Percentiles rank a stretch among this genome's conserved stretches.
phyloP scores from a whole-genome alignment of 2,888 invertebrate genomes.

The Ormyrus thymus region DNA sequence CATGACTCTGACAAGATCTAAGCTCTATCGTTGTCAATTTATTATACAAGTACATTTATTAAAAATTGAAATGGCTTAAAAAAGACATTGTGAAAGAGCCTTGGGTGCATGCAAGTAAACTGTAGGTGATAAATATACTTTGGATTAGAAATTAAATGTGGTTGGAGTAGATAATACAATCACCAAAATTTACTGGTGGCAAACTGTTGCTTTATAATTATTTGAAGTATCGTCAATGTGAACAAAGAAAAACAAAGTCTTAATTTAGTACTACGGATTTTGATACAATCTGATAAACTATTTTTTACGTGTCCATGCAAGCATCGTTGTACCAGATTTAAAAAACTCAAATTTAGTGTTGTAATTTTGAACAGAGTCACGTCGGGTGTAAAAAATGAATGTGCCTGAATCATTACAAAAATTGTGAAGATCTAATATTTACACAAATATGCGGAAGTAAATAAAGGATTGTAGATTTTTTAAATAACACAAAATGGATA shows the following conservation, averaged over 20 bases:
- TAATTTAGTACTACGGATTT: conserved; percentile 19
- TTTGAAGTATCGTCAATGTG: no score
- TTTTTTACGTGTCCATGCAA: conserved; percentile 43
- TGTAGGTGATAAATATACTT: no score
- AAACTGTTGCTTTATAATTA: no score
- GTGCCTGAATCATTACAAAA: conserved; percentile 50
- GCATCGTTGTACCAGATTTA: conserved; percentile 22
- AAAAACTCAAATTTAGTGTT: conserved; percentile 34
- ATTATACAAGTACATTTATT: no score
- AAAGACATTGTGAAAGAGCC: no score
- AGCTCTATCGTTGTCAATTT: not conserved
- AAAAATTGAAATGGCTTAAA: no score
- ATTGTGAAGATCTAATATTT: conserved; percentile 40
- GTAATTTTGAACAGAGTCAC: conserved; percentile 48
- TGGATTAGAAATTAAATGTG: no score
- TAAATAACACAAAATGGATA: conserved; percentile 56
- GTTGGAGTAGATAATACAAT: no score
- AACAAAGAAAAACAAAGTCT: no score
- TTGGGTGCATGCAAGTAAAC: no score
- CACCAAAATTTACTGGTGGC: no score
- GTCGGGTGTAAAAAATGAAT: conserved; percentile 40
- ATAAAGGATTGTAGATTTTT: conserved; percentile 33
- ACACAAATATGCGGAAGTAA: conserved; percentile 35
- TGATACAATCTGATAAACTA: conserved; percentile 30
- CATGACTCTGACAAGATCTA: conserved; percentile 41